phyloP scores from a whole-genome alignment of 64 coral and sea anemone genomes.

The Montipora capricornis region DNA sequence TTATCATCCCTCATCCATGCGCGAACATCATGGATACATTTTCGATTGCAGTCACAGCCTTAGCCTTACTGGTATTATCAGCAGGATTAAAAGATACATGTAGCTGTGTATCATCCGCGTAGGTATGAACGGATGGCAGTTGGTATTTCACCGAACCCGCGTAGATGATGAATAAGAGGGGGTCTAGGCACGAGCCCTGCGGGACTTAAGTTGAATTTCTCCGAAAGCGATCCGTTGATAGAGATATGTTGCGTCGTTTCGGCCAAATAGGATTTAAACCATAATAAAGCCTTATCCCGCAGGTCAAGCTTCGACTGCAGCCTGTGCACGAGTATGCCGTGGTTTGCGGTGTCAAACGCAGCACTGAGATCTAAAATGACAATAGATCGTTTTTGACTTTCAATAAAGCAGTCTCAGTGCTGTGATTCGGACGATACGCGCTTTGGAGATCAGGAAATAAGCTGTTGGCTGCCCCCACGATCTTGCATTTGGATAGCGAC shows the following conservation, averaged over 20 bases:
- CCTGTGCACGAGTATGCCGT: too few relatives aligned
- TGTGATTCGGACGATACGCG: too few relatives aligned
- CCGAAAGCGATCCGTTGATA: neutral
- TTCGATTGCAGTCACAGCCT: constrained; percentile 19
- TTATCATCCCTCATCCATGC: constrained; percentile 15
- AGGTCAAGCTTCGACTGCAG: too few relatives aligned
- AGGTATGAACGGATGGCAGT: constrained; percentile 52
- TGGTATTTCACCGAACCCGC: constrained; percentile 37
- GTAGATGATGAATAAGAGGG: constrained; percentile 50
- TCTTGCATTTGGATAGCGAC: too few relatives aligned
- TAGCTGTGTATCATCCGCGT: constrained; percentile 54
- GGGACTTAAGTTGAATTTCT: constrained; percentile 30
- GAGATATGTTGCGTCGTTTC: neutral
- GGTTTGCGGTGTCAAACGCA: too few relatives aligned
- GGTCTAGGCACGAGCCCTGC: constrained; percentile 20
- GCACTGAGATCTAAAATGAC: too few relatives aligned
- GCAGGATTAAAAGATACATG: constrained; percentile 23
- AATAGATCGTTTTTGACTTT: too few relatives aligned
- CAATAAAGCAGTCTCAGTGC: too few relatives aligned
- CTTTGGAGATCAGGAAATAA: too few relatives aligned
- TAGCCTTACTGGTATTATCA: constrained; percentile 31
- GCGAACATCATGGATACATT: constrained; percentile 29
- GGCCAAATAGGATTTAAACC: neutral
- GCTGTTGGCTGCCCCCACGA: too few relatives aligned
- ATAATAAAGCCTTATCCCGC: too few relatives aligned